A percentile compares a stretch with the other conserved stretches of the same genome.
phyloP scores from a whole-genome alignment of 1,140 invertebrate species.

The Drosophila oshimai region DNA sequence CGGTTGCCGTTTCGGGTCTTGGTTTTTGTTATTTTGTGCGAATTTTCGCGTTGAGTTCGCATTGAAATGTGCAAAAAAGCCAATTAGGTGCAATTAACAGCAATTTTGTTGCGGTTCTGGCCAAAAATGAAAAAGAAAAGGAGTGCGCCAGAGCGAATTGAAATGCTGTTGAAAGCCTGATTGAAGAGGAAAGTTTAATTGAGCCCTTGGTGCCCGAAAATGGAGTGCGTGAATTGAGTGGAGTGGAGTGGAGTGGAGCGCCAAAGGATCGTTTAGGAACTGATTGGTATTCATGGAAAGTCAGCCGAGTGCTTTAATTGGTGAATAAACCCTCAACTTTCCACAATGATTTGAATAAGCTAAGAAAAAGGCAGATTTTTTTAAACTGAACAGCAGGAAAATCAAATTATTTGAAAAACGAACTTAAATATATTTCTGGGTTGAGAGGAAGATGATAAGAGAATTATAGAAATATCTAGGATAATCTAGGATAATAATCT shows the following conservation, averaged over 20 bases:
- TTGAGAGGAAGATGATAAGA: neutral
- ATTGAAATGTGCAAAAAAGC: constrained; percentile 71
- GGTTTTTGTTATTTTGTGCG: constrained; percentile 70
- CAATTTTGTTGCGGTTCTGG: constrained; percentile 45
- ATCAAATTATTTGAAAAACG: too few relatives aligned
- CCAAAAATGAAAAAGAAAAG: too few relatives aligned
- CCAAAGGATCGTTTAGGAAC: constrained; percentile 5
- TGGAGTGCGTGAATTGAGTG: neutral
- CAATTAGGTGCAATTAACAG: constrained; percentile 73
- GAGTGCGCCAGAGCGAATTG: neutral
- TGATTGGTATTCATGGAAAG: neutral
- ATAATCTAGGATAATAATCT: neutral
- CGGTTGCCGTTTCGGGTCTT: constrained; percentile 17
- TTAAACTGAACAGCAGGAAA: too few relatives aligned
- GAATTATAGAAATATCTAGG: neutral
- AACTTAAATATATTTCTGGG: too few relatives aligned
- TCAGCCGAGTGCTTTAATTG: too few relatives aligned
- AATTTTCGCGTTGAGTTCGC: constrained; percentile 67
- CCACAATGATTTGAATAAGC: too few relatives aligned
- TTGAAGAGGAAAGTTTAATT: neutral
- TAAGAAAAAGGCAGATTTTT: too few relatives aligned
- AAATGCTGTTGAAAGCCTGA: constrained; percentile 10
- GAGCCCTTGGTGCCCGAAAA: neutral
- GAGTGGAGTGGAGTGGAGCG: neutral
- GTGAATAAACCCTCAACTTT: neutral